Conservation (phyloP, 2,797 vertebrate species). For the Sebastes flavidus region DNA sequence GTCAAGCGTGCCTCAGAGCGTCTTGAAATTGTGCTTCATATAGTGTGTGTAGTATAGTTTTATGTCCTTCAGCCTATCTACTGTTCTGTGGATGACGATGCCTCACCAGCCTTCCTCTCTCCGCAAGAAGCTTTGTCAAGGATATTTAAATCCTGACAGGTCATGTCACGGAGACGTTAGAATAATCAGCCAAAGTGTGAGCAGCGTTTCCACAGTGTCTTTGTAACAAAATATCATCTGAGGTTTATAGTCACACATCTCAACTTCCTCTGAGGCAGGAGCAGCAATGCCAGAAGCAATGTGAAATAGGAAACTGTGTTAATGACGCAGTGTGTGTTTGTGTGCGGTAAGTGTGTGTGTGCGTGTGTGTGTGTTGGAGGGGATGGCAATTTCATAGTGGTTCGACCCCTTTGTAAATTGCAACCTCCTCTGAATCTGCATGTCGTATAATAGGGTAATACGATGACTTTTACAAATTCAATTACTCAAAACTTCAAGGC, state of each 20-base stretch:
- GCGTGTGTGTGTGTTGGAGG: not conserved
- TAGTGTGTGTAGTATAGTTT: constrained; percentile 13
- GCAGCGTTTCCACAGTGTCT: constrained; percentile 5
- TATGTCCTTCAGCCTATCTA: constrained; percentile 7
- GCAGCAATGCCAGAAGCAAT: constrained; percentile 25
- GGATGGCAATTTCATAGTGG: constrained; percentile 42
- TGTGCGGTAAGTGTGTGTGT: not conserved
- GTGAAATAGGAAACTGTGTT: constrained; percentile 52
- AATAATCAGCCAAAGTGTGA: constrained; percentile 41
- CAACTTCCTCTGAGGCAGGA: constrained; percentile 27
- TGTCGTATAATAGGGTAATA: constrained; percentile 61
- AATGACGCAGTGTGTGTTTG: constrained; percentile 18
- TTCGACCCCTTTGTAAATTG: constrained; percentile 56
- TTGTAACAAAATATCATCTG: constrained; percentile 44
- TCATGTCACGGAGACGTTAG: constrained; percentile 25
- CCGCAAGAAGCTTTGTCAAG: constrained; percentile 8
- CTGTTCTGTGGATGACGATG: not conserved
- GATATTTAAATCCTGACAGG: constrained; percentile 51
- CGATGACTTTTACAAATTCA: constrained; percentile 71
- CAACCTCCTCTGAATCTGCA: constrained; percentile 50
- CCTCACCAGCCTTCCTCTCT: not conserved
- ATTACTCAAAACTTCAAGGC: constrained; percentile 68
- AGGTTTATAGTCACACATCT: constrained; percentile 34
- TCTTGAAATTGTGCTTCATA: constrained; percentile 22
- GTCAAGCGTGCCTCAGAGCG: constrained; percentile 27